Evolutionary conservation across 2,113 vertebrate genomes (phyloP).

Genomic region (Brienomyrus longianalis): DNA sequence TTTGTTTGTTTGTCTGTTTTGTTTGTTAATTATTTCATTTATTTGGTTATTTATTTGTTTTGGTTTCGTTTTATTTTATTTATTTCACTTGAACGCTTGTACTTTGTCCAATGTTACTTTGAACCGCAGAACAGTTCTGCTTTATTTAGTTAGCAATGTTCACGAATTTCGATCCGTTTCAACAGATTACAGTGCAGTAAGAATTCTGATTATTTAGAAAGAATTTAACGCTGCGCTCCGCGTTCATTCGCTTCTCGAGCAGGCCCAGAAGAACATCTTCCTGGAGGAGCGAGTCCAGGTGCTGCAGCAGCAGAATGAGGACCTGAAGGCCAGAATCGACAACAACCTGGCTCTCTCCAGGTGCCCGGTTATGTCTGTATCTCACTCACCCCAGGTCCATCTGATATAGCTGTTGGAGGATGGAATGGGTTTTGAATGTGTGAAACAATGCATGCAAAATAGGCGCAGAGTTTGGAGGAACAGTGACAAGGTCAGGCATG

Average conservation of each 20-base stretch:
- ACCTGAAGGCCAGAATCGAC: slow-evolving; percentile 82
- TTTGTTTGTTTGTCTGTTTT: too few species aligned
- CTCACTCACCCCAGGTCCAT: not conserved
- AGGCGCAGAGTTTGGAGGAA: not conserved
- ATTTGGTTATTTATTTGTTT: too few species aligned
- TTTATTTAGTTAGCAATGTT: not conserved
- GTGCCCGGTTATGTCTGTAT: slow-evolving; percentile 45
- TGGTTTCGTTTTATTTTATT: too few species aligned
- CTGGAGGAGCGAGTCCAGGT: slow-evolving; percentile 88
- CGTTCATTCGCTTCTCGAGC: slow-evolving; percentile 46
- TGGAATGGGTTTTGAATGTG: not conserved
- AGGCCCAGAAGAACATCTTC: slow-evolving; percentile 88
- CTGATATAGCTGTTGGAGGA: not conserved
- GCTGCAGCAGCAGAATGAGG: slow-evolving; percentile 93
- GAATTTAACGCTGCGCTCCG: slow-evolving; percentile 45
- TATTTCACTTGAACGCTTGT: not conserved
- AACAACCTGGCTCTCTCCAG: slow-evolving; percentile 78
- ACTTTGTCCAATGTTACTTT: not conserved
- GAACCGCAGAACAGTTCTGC: not conserved
- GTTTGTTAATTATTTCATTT: too few species aligned
- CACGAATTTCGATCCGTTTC: not conserved
- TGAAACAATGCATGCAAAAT: not conserved
- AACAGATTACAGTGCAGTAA: not conserved
- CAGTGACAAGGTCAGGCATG: not conserved
- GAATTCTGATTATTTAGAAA: slow-evolving; percentile 2